phyloP scores from a whole-genome alignment of 2,113 vertebrate species.

The Hepsetus odoe region DNA sequence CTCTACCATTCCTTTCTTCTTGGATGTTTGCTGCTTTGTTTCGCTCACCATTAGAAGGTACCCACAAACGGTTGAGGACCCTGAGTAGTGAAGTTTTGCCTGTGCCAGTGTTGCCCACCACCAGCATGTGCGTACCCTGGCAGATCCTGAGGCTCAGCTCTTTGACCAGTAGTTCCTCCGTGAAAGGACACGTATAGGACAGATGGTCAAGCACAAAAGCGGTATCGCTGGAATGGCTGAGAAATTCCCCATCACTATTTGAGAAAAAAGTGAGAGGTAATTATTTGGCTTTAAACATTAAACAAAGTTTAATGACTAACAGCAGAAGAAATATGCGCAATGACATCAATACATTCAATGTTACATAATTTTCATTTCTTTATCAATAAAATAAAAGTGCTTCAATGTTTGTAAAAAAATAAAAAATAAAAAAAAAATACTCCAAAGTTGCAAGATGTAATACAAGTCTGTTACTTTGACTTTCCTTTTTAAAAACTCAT shows the following conservation, averaged over 20 bases:
- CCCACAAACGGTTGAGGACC: conserved; percentile 89
- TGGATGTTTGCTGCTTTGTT: not conserved
- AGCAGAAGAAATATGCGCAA: not conserved
- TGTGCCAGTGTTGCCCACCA: conserved; percentile 93
- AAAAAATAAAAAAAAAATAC: too few species aligned
- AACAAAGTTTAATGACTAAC: not conserved
- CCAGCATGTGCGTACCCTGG: conserved; percentile 84
- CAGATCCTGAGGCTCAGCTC: conserved; percentile 86
- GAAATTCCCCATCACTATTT: conserved; percentile 66
- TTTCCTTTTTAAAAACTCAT: too few species aligned
- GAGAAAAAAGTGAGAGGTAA: not conserved
- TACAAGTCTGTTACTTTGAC: too few species aligned
- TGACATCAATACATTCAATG: not conserved
- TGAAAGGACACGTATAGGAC: conserved; percentile 81
- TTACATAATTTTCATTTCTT: too few species aligned
- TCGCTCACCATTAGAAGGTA: conserved; percentile 79
- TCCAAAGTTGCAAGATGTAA: too few species aligned
- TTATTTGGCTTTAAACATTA: not conserved
- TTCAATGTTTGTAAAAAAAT: too few species aligned
- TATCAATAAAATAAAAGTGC: too few species aligned
- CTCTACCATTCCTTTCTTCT: not conserved
- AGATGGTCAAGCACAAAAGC: conserved; percentile 86
- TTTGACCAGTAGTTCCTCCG: conserved; percentile 85
- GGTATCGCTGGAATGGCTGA: conserved; percentile 67
- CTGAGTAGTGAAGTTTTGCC: conserved; percentile 94